These are phyloP conservation scores for Dasyornis broadbenti DNA, from an alignment of 2,113 vertebrate genomes.

Conservation along the genomic window DNA sequence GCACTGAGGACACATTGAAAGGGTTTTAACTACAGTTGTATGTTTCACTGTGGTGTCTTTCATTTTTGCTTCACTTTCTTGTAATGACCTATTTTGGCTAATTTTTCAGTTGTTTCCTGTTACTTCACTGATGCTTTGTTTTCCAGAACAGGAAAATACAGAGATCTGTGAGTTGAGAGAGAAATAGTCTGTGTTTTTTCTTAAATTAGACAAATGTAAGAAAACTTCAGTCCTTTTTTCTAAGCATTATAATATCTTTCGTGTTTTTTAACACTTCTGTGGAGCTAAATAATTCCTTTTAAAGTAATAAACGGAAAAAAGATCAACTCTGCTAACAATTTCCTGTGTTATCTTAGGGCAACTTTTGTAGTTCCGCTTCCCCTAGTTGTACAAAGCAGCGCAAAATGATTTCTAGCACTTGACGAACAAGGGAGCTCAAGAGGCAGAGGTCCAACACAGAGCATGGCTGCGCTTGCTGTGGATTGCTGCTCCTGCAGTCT, in stretches of 20 bases:
- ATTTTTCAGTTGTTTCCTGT: neutral
- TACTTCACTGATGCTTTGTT: neutral
- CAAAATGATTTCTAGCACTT: neutral
- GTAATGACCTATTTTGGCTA: neutral
- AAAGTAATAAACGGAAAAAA: neutral
- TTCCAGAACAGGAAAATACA: neutral
- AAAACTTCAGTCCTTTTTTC: neutral
- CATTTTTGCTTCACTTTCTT: neutral
- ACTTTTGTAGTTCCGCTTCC: neutral
- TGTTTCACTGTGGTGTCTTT: neutral
- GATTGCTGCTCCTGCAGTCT: neutral
- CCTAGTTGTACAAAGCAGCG: neutral
- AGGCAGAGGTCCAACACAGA: neutral
- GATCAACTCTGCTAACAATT: neutral
- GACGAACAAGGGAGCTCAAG: neutral
- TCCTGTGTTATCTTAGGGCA: neutral
- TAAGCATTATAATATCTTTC: neutral
- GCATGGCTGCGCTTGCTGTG: neutral
- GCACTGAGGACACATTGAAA: neutral
- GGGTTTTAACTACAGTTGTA: neutral
- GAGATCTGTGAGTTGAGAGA: neutral
- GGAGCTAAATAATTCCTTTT: neutral
- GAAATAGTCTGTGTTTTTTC: neutral
- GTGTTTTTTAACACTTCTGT: neutral
- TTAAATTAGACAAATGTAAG: neutral